These are phyloP conservation scores for cat (Felis catus) DNA, from an alignment of 2,113 vertebrate species.

Conservation along the genomic window DNA sequence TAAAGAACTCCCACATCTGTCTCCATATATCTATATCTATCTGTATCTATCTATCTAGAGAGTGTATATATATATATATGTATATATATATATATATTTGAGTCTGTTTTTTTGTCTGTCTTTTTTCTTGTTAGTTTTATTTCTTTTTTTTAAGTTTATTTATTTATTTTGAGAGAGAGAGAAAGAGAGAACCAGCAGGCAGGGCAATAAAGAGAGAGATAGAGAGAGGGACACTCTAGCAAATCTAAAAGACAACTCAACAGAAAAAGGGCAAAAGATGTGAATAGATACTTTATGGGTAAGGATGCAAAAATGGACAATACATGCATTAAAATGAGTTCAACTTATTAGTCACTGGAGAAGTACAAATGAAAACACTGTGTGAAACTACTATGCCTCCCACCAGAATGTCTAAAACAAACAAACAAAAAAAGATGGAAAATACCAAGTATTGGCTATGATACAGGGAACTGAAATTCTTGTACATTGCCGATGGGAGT, in stretches of 20 bases:
- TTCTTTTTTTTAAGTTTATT: too few species aligned
- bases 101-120: too few species aligned
- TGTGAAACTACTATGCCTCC: background rate
- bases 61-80: too few species aligned
- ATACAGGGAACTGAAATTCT: background rate
- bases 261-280: background rate
- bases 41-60: too few species aligned
- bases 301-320: slow-evolving; percentile 21
- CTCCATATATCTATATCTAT: too few species aligned
- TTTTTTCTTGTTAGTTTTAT: too few species aligned
- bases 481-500: background rate
- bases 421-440: background rate
- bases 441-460: background rate
- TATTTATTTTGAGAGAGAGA: too few species aligned
- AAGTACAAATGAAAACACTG: background rate
- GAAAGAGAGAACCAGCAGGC: too few species aligned
- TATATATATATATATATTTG: too few species aligned
- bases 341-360: background rate
- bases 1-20: background rate
- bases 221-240: background rate
- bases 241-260: background rate
- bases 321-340: background rate
- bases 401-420: background rate
- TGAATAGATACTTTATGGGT: background rate
- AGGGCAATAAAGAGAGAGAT: too few species aligned